Evolutionary conservation across 2,888 invertebrate genomes (phyloP).

Genomic region (Penaeus monodon): DNA sequence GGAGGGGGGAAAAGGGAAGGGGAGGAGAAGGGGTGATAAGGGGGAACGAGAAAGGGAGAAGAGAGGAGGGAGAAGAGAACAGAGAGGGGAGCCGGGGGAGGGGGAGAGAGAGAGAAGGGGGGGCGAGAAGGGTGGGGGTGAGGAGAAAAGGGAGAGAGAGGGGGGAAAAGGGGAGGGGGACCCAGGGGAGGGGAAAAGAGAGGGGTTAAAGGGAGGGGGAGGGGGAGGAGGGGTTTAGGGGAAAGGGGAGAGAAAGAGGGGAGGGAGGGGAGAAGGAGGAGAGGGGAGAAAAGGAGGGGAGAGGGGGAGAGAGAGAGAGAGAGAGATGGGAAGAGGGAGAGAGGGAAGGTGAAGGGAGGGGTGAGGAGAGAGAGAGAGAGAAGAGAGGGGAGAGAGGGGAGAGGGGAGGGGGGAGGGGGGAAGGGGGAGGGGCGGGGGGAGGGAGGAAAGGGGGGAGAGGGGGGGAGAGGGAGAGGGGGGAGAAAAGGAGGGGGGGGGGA

Average conservation of each 20-base stretch:
- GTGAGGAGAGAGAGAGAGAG: background rate
- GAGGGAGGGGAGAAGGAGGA: background rate
- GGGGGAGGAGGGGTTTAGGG: no score
- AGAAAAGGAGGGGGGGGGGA: no score
- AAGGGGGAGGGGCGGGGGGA: background rate
- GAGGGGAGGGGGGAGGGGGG: no score
- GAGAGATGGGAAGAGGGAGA: no score
- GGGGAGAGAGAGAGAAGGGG: background rate
- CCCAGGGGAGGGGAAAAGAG: background rate
- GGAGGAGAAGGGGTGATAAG: background rate
- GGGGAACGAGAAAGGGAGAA: background rate
- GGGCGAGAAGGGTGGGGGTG: background rate
- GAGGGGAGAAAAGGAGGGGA: background rate
- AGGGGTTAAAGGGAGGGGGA: background rate
- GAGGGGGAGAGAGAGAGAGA: background rate
- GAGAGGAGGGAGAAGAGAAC: background rate
- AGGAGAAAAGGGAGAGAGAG: background rate
- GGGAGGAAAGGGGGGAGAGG: background rate
- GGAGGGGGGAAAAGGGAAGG: background rate
- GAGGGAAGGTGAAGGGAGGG: background rate
- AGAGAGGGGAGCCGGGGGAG: background rate
- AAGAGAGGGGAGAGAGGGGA: no score
- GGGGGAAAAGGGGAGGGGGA: background rate
- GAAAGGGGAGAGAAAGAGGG: background rate
- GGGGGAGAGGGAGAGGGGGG: background rate